These are phyloP conservation scores for Cirrhinus mrigala DNA, from an alignment of 2,797 vertebrate species.

Conservation along the genomic window DNA sequence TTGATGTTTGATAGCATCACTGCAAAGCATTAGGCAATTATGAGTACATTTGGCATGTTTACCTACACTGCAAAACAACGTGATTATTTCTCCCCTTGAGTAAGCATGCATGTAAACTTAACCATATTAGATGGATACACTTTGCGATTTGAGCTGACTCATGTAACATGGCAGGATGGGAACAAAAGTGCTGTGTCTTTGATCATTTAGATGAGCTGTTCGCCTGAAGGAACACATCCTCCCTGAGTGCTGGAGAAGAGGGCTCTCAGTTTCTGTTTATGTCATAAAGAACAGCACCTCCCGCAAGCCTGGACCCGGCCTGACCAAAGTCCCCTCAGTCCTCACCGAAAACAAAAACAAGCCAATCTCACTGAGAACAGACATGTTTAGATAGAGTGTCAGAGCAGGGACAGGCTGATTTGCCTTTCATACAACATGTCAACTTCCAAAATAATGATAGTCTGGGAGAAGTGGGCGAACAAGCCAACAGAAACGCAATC, in stretches of 20 bases:
- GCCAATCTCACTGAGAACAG: constrained; percentile 4
- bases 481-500: constrained; percentile 1
- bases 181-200: constrained; percentile 41
- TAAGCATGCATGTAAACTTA: constrained; percentile 13
- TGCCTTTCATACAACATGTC: constrained; percentile 33
- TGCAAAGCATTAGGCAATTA: constrained; percentile 1
- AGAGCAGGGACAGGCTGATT: constrained; percentile 29
- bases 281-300: constrained; percentile 20
- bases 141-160: constrained; percentile 32
- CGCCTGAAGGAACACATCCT: constrained; percentile 33
- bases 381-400: constrained; percentile 42
- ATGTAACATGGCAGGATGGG: constrained; percentile 12
- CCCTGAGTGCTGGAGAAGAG: constrained; percentile 26
- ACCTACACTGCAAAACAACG: background rate
- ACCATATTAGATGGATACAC: constrained; percentile 24
- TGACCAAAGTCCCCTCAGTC: constrained; percentile 32
- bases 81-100: constrained; percentile 19
- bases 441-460: constrained; percentile 52
- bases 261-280: constrained; percentile 45
- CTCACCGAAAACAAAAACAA: constrained; percentile 25
- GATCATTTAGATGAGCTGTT: constrained; percentile 44
- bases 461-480: background rate
- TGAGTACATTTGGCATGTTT: constrained; percentile 11
- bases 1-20: background rate
- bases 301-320: background rate